Conservation (phyloP, 2,888 invertebrate genomes). For the Hesperia comma region DNA sequence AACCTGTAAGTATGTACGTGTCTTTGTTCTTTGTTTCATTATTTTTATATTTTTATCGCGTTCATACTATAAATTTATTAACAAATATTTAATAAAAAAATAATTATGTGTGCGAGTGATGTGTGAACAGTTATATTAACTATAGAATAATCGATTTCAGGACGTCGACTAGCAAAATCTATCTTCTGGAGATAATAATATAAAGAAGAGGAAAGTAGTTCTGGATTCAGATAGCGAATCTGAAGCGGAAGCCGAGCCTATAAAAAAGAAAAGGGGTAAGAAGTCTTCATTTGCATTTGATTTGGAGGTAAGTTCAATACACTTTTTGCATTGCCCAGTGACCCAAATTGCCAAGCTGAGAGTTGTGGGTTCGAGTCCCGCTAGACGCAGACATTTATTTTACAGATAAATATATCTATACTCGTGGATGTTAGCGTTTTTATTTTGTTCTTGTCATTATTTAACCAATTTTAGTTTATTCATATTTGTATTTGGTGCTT, state of each 20-base stretch:
- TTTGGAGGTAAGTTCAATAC: background rate
- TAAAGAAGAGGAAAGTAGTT: background rate
- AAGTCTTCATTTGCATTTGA: background rate
- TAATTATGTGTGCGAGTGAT: background rate
- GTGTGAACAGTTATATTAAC: background rate
- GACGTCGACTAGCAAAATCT: background rate
- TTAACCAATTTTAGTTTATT: background rate
- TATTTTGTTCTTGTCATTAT: background rate
- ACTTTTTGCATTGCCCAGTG: background rate
- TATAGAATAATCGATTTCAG: background rate
- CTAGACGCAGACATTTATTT: background rate
- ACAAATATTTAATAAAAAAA: background rate
- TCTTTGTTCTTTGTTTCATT: conserved; percentile 11
- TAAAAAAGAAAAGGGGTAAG: background rate
- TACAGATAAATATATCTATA: background rate
- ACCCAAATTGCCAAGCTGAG: background rate
- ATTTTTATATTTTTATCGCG: background rate
- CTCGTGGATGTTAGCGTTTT: background rate
- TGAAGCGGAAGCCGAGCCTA: background rate
- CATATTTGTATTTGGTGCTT: background rate
- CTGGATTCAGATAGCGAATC: background rate
- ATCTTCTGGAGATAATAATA: background rate
- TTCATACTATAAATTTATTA: too few relatives aligned
- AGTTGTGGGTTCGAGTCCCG: background rate
- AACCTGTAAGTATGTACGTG: conserved; percentile 13